phyloP scores from a whole-genome alignment of 2,797 vertebrate genomes.

The Prionace glauca region DNA sequence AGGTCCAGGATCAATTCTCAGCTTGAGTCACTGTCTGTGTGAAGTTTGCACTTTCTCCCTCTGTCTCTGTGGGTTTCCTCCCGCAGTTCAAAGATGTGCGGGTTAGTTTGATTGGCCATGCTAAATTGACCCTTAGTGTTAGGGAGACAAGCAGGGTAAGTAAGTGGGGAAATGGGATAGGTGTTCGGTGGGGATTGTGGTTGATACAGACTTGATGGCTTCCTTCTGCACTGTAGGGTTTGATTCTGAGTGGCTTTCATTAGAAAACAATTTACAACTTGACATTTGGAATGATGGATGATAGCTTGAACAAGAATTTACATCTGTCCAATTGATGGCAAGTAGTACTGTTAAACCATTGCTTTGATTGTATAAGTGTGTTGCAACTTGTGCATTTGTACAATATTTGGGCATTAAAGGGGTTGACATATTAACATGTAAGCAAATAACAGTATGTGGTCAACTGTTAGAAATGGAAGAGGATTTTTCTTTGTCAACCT shows the following conservation, averaged over 20 bases:
- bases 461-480: neutral
- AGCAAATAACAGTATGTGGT: neutral
- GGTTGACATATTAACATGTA: neutral
- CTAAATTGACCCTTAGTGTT: no score
- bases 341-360: neutral
- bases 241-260: neutral
- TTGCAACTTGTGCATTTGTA: neutral
- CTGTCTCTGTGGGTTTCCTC: no score
- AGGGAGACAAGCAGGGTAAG: no score
- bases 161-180: no score
- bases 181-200: no score
- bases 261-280: neutral
- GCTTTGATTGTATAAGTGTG: neutral
- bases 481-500: neutral
- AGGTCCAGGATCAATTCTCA: no score
- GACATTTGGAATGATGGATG: neutral
- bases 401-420: neutral
- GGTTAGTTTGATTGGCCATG: no score
- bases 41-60: no score
- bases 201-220: no score
- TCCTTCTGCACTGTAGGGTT: no score
- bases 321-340: neutral
- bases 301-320: neutral
- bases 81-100: no score
- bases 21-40: no score